Conservation (phyloP, 37 sponge, comb jelly and placozoan species). For the Agelas oroides region DNA sequence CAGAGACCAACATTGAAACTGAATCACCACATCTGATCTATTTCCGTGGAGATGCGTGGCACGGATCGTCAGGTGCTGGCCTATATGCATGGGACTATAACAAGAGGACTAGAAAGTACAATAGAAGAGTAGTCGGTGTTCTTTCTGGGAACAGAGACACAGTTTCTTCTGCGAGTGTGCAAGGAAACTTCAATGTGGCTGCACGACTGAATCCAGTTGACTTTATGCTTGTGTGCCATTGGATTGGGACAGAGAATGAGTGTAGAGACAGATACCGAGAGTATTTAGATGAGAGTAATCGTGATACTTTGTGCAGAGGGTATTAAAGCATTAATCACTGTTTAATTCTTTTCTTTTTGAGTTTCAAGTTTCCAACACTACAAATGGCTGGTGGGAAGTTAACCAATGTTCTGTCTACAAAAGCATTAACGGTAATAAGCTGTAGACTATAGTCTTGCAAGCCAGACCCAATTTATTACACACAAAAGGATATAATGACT, state of each 20-base stretch:
- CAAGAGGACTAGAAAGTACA: conserved; percentile 33
- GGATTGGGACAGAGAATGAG: conserved; percentile 58
- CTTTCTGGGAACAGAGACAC: conserved; percentile 76
- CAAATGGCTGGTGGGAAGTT: too few species aligned
- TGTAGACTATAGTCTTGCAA: too few species aligned
- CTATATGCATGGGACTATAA: conserved; percentile 71
- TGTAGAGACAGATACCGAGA: conserved; percentile 68
- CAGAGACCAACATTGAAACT: conserved; percentile 50
- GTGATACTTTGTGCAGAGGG: conserved; percentile 13
- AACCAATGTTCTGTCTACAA: too few species aligned
- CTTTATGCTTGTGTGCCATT: conserved; percentile 67
- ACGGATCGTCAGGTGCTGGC: conserved; percentile 87
- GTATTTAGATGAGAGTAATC: conserved; percentile 46
- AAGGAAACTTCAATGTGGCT: conserved; percentile 78
- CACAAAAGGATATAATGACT: too few species aligned
- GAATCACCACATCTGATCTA: conserved; percentile 70
- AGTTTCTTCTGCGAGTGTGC: conserved; percentile 16
- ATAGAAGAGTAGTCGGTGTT: conserved; percentile 70
- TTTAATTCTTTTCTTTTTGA: too few species aligned
- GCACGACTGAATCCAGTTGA: conserved; percentile 62
- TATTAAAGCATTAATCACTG: neutral
- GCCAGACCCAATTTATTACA: too few species aligned
- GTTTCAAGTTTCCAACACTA: too few species aligned
- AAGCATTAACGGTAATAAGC: too few species aligned
- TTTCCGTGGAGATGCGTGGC: conserved; percentile 81